Evolutionary conservation across 1,140 invertebrate species (phyloP), one percentile per base, ranked within the genome.

Genomic region (Alviniconcha marisindica): DNA sequence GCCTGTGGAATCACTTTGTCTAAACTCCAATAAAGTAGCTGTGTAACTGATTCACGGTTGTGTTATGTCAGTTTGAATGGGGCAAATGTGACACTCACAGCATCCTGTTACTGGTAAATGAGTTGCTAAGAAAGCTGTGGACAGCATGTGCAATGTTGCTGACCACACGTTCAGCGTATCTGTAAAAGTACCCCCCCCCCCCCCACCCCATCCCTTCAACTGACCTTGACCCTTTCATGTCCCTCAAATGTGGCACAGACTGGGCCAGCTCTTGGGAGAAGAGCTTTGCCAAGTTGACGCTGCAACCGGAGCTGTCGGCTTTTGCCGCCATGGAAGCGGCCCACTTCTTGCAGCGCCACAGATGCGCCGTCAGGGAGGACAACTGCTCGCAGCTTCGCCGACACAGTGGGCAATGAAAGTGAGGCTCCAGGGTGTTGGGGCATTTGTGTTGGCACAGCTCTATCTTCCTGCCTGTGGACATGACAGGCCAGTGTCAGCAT

Each of bases 381-480:
- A 76, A 40, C 24, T 40, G 69, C 44, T 44, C n/a, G 15, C 48
- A 56, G 12, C 33, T 76, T 51, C 18, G 71, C 4, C 38, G 51
- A 73, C 81, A 82, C 15, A 76, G 51, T 14, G 69, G 81, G 54
- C 81, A 82, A 15, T 82, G 81, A 42, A 74, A 82, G 51, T 82
- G 81, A 38, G 71, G 48, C 38, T 51, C 48, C 3, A n/a, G 15
- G 36, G 44, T 42, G 54, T 60, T 71, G n/a, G 15, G 5, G 71
- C 81, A 82, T 7, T 38, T 18, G 3, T 33, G 3, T n/a, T 54
- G 36, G 54, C 81, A 82, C 1, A 82, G 73, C 1, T 5, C 33
- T 4, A 82, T 76, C 15, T 56, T 60, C 44, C 63, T 28, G 33
- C 31, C 71, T 76, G 31, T 21, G 15, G 7, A n/a, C 54, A 31